Evolutionary conservation across 1,140 invertebrate genomes (phyloP).

Genomic region (Lepeophtheirus salmonis): DNA sequence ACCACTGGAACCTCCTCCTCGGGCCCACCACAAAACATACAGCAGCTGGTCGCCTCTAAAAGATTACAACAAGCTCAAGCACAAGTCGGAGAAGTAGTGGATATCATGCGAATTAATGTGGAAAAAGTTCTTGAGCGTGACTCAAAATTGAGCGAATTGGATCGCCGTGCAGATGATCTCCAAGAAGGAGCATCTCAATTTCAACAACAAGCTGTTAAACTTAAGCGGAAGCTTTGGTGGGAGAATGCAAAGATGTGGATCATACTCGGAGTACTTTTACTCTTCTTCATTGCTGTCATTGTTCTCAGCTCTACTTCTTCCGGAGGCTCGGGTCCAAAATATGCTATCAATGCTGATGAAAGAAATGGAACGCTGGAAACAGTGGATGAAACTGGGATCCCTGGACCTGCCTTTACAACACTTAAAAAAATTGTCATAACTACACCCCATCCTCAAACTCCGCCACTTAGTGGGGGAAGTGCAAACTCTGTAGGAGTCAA

Average conservation of each 20-base stretch:
- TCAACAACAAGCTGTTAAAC: conserved; percentile 19
- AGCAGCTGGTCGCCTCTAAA: conserved; percentile 20
- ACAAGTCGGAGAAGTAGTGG: conserved; percentile 22
- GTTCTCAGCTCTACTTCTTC: conserved; percentile 19
- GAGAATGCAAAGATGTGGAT: conserved; percentile 25
- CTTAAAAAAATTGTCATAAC: not conserved
- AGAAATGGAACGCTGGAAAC: not conserved
- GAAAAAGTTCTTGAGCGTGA: conserved; percentile 23
- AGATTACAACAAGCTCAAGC: conserved; percentile 21
- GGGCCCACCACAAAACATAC: conserved; percentile 14
- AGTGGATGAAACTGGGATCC: not conserved
- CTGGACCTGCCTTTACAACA: not conserved
- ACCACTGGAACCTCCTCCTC: not conserved
- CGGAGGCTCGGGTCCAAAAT: not conserved
- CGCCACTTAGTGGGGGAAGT: too few relatives aligned
- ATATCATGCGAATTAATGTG: conserved; percentile 22
- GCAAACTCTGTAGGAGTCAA: too few relatives aligned
- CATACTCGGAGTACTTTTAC: conserved; percentile 22
- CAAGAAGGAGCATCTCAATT: conserved; percentile 22
- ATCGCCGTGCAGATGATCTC: conserved; percentile 21
- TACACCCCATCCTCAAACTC: not conserved
- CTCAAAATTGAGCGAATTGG: conserved; percentile 20
- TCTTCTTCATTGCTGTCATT: conserved; percentile 23
- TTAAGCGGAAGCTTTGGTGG: conserved; percentile 26
- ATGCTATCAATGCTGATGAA: not conserved